These are phyloP conservation scores for Pristiophorus japonicus DNA, from an alignment of 2,113 vertebrate genomes.

Conservation along the genomic window DNA sequence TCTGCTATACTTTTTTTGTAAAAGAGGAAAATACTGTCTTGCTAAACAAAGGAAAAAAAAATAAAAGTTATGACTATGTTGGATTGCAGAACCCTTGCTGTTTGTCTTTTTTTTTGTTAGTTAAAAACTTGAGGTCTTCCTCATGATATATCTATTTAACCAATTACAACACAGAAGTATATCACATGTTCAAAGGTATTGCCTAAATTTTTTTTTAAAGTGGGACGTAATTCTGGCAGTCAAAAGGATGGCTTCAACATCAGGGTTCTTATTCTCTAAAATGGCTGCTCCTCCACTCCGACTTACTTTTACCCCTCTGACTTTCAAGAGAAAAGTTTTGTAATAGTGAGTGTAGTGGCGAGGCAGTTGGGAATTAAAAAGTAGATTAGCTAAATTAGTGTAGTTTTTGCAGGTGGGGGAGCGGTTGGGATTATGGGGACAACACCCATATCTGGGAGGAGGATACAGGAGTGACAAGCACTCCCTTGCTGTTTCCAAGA, in stretches of 20 bases:
- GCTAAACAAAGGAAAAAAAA: constrained; percentile 32
- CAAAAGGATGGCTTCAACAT: constrained; percentile 32
- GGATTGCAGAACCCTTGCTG: constrained; percentile 32
- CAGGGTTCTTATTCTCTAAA: constrained; percentile 7
- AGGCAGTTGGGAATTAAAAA: neutral
- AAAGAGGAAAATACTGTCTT: constrained; percentile 38
- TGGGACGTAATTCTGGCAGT: constrained; percentile 26
- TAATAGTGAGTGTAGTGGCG: neutral
- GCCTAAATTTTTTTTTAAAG: too few species aligned
- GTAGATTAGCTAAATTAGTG: neutral
- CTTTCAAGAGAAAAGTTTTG: neutral
- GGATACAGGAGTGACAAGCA: neutral
- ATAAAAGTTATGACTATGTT: constrained; percentile 35
- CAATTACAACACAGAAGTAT: constrained; percentile 1
- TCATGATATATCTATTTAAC: neutral
- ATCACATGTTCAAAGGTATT: neutral
- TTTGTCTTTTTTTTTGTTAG: constrained; percentile 31
- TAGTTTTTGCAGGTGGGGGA: neutral
- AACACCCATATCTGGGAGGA: neutral
- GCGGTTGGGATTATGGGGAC: neutral
- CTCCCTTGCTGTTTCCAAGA: neutral
- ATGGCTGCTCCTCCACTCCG: neutral
- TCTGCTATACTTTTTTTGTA: constrained; percentile 37
- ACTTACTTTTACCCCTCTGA: neutral
- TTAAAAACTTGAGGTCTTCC: constrained; percentile 1